Evolutionary conservation across 1,140 invertebrate species (phyloP).

Genomic region (Drosophila kepulauana): DNA sequence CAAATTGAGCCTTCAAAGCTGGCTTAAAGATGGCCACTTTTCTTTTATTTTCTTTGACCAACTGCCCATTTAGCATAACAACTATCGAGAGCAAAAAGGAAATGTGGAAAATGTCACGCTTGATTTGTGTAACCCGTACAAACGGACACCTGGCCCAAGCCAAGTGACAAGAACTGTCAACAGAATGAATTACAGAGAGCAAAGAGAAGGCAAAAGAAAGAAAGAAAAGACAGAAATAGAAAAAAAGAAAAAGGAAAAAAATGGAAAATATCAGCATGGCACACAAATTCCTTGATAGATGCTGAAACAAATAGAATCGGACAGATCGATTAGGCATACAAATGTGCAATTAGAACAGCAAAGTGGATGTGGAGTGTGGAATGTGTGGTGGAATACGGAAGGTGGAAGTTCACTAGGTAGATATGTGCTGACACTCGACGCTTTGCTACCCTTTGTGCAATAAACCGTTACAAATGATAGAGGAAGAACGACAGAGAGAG

Average conservation of each 20-base stretch:
- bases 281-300: conserved; percentile 73
- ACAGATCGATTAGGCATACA: conserved; percentile 81
- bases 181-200: conserved; percentile 13
- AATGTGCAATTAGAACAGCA: conserved; percentile 71
- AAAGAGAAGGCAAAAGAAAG: neutral
- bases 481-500: neutral
- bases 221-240: neutral
- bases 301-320: conserved; percentile 66
- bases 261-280: conserved; percentile 56
- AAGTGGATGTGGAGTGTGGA: conserved; percentile 28
- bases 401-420: conserved; percentile 17
- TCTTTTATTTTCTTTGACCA: neutral
- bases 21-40: neutral
- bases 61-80: conserved; percentile 10
- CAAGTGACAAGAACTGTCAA: conserved; percentile 46
- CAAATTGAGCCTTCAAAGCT: neutral
- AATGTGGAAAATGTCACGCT: conserved; percentile 78
- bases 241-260: conserved; percentile 1
- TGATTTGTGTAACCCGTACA: conserved; percentile 76
- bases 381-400: conserved; percentile 9
- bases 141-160: conserved; percentile 71
- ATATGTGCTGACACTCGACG: conserved; percentile 12
- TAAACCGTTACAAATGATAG: conserved; percentile 67
- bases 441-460: conserved; percentile 69
- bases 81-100: conserved; percentile 26